Evolutionary conservation across 2,888 invertebrate species (phyloP), one percentile per base, ranked within the genome.

Genomic region (Phlogophora meticulosa): DNA sequence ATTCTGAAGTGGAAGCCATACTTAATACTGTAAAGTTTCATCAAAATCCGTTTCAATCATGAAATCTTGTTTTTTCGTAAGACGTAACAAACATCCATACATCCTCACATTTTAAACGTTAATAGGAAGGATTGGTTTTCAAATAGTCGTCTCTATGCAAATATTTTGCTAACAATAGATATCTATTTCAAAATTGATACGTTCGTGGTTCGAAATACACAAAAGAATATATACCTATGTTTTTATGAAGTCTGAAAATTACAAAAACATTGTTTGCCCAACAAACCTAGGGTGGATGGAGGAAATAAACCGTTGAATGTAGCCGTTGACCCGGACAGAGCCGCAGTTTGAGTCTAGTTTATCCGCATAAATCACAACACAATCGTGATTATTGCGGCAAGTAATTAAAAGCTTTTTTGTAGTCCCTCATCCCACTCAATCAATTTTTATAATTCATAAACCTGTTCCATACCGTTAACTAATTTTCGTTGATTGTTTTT

Each of bases 391-490:
- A 55, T 51, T 17, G 40, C n/a, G n/a, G 55, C 36, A 64, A 58
- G 78, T 55, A 43, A 68, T 78, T 74, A 76, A 49, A 51, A 34
- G 40, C 9, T 69, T 79, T 28, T 78, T 67, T 75, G 52, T 71
- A 60, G 51, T 61, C 68, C 70, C 56, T 40, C 52, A 68, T 78
- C 80, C 75, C 76, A 80, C 72, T 76, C 80, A 81, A 78, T 80
- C 69, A 73, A 70, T 80, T 83, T 72, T 74, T 56, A 57, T 61
- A 76, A 75, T 78, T 81, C 28, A 68, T 63, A 75, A 79, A 75
- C 81, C 79, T 76, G 68, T 83, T 86, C 61, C 64, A 32, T 81
- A 79, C 80, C 75, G 81, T 85, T 84, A 82, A 28, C 51, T 75
- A 61, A 76, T 72, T 67, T 52, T 70, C 22, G 20, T 67, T 76